Conservation (phyloP, 1,140 invertebrate species). For the Campoletis sonorensis region DNA sequence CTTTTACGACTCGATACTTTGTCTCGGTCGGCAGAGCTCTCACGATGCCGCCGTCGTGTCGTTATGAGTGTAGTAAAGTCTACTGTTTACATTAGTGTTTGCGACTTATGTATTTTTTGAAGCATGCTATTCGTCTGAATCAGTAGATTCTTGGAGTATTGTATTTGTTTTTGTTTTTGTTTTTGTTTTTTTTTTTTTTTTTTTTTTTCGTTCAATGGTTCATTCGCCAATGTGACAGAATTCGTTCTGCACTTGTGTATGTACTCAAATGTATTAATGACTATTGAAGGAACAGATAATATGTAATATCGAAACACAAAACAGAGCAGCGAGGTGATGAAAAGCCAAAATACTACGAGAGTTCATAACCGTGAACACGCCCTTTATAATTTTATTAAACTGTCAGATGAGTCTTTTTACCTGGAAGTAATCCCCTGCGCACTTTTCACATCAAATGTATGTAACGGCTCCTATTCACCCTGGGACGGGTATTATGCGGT, state of each 20-base stretch:
- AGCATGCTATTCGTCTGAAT: neutral
- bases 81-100: neutral
- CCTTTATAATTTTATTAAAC: conserved; percentile 13
- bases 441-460: conserved; percentile 9
- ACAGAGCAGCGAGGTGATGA: too few relatives aligned
- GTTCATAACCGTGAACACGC: too few relatives aligned
- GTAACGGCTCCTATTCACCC: neutral
- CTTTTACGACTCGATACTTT: conserved; percentile 34
- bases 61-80: neutral
- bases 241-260: neutral
- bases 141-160: neutral
- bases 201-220: too few relatives aligned
- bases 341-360: too few relatives aligned
- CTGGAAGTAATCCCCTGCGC: conserved; percentile 10
- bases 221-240: neutral
- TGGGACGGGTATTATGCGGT: neutral
- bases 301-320: too few relatives aligned
- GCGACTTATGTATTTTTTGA: neutral
- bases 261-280: too few relatives aligned
- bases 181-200: too few relatives aligned
- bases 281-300: too few relatives aligned
- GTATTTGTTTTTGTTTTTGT: too few relatives aligned
- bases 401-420: conserved; percentile 8
- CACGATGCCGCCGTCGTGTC: neutral
- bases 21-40: neutral